Evolutionary conservation across 2,888 invertebrate species (phyloP), one percentile per base, ranked within the genome.

Genomic region (Cremastinae sp.): DNA sequence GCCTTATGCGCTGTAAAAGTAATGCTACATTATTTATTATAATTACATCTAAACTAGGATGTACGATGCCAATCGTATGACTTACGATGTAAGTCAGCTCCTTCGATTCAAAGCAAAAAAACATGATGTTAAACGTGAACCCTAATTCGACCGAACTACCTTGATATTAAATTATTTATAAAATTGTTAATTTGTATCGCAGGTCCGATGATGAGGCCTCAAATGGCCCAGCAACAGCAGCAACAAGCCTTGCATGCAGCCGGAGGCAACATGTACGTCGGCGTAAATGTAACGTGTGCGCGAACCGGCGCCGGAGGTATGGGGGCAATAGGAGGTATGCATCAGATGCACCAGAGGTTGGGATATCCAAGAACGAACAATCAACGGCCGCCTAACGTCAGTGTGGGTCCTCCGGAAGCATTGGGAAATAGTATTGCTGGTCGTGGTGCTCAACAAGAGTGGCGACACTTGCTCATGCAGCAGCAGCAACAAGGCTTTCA

Each of bases 131-230:
- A n/a, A n/a, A n/a, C n/a, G n/a, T n/a, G n/a, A n/a, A n/a, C n/a
- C n/a, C n/a, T n/a, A n/a, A n/a, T n/a, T n/a, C n/a, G n/a, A n/a
- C n/a, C n/a, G n/a, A n/a, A n/a, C n/a, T n/a, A n/a, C n/a, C n/a
- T n/a, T n/a, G n/a, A 28, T 28, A 2, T 28, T 28, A 3, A 5
- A 28, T 28, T 28, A 5, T 5, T 28, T 5, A 28, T 28, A 28
- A 3, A 28, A 28, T 28, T 28, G 5, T 28, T 28, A 3, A 28
- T 28, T 28, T 28, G 5, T 5, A 28, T 28, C 36, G 38, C 80
- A 93, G 93, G 93, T 79, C 93, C 93, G 3, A 94, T 94, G 94
- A 93, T 94, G 92, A 91, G 94, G 78, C 92, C 93, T 1, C 93
- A 93, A 87, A 91, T 92, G 91, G 90, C 91, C 74, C 91, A 91